Conservation (phyloP, 2,888 invertebrate species). For the Seladonia tumulorum region DNA sequence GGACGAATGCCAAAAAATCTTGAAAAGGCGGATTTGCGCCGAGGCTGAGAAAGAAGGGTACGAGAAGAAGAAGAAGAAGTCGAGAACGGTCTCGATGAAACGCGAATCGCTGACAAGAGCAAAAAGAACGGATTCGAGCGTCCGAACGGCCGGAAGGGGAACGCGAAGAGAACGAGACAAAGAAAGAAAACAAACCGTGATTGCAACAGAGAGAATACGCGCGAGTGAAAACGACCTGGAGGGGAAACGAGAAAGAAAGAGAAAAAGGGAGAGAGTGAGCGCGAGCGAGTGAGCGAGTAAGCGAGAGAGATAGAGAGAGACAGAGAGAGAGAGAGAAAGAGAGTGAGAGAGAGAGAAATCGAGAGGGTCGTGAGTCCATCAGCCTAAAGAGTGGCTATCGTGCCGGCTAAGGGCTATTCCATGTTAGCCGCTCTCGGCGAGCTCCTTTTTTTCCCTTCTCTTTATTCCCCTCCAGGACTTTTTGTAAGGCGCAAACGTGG, state of each 20-base stretch:
- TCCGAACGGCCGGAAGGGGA: conserved; percentile 6
- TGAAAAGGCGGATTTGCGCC: conserved; percentile 19
- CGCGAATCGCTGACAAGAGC: conserved; percentile 26
- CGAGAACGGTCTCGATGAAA: conserved; percentile 28
- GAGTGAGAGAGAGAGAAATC: conserved; percentile 44
- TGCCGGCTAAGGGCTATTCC: conserved; percentile 84
- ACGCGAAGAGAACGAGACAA: background rate
- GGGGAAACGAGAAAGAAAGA: background rate
- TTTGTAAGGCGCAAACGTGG: conserved; percentile 81
- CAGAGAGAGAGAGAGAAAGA: background rate
- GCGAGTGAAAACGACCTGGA: background rate
- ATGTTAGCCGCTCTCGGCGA: conserved; percentile 82
- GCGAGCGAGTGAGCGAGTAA: background rate
- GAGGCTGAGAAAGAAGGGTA: conserved; percentile 8
- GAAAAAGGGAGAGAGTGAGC: background rate
- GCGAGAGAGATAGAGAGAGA: background rate
- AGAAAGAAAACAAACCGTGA: background rate
- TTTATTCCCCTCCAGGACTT: conserved; percentile 73
- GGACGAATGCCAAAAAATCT: conserved; percentile 21
- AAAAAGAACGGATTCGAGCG: conserved; percentile 14
- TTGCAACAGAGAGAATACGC: conserved; percentile 1
- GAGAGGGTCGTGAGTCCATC: conserved; percentile 81
- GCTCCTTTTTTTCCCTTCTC: conserved; percentile 76
- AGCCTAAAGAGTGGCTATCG: conserved; percentile 83
- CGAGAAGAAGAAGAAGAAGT: conserved; percentile 21